Conservation (phyloP, 2,797 vertebrate species). For the Acanthis flammea region DNA sequence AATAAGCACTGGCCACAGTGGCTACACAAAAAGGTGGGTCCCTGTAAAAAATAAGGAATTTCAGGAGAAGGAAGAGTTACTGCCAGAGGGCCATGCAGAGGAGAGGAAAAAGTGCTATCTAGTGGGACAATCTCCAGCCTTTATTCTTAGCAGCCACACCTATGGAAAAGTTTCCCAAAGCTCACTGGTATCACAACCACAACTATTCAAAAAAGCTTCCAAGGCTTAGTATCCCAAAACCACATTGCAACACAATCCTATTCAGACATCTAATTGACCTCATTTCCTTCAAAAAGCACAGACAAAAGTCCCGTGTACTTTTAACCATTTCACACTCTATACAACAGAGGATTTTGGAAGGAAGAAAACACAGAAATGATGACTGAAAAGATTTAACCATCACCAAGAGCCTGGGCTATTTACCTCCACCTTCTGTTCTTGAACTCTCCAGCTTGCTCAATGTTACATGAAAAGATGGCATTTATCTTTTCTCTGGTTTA, state of each 20-base stretch:
- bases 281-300: neutral
- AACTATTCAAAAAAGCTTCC: neutral
- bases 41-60: neutral
- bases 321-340: neutral
- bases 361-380: neutral
- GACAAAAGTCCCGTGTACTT: neutral
- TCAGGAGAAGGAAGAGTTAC: neutral
- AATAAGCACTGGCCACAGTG: neutral
- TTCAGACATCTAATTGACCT: slow-evolving; percentile 39
- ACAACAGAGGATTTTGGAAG: neutral
- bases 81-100: neutral
- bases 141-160: neutral
- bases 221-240: neutral
- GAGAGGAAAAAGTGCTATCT: neutral
- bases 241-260: slow-evolving; percentile 6
- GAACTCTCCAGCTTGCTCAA: neutral
- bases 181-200: neutral
- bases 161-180: neutral
- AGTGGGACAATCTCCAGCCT: neutral
- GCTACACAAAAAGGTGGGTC: neutral
- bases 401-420: neutral
- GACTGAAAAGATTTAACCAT: neutral
- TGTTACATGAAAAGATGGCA: neutral
- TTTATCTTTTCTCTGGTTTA: slow-evolving; percentile 3
- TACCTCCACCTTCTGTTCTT: neutral